These are phyloP conservation scores for Apistogramma diplotaenia DNA, from an alignment of 2,113 vertebrate species.

Conservation along the genomic window DNA sequence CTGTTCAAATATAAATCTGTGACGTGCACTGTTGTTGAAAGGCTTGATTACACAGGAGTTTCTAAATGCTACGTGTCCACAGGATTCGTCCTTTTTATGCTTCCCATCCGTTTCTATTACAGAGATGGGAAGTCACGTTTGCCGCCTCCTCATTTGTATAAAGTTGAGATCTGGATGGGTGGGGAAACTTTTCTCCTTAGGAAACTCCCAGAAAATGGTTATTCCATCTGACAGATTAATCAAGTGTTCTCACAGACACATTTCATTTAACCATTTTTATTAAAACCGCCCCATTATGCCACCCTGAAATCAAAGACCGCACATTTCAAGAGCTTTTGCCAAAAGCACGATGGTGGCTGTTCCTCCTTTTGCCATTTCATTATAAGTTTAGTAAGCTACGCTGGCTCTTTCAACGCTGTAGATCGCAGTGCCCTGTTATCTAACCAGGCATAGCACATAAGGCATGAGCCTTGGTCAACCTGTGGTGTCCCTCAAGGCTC, in stretches of 20 bases:
- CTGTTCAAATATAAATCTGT: constrained; percentile 32
- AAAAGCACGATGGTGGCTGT: too few relatives aligned
- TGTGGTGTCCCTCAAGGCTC: not conserved
- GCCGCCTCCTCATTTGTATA: not conserved
- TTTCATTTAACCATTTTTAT: not conserved
- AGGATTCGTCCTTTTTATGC: not conserved
- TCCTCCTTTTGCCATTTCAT: too few relatives aligned
- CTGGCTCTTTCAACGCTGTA: not conserved
- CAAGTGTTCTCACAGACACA: not conserved
- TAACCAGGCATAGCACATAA: not conserved
- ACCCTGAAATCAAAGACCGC: not conserved
- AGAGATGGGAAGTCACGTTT: not conserved
- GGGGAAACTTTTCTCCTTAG: not conserved
- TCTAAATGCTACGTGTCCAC: not conserved
- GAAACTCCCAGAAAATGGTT: not conserved
- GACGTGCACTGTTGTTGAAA: constrained; percentile 1
- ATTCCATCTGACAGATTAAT: not conserved
- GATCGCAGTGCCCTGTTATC: not conserved
- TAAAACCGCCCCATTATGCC: not conserved
- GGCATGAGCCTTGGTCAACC: not conserved
- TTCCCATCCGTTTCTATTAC: not conserved
- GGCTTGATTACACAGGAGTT: not conserved
- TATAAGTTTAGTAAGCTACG: not conserved
- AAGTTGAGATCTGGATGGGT: not conserved
- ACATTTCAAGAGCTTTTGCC: too few relatives aligned